phyloP scores from a whole-genome alignment of 2,113 vertebrate species.

The Grallaria varia region DNA sequence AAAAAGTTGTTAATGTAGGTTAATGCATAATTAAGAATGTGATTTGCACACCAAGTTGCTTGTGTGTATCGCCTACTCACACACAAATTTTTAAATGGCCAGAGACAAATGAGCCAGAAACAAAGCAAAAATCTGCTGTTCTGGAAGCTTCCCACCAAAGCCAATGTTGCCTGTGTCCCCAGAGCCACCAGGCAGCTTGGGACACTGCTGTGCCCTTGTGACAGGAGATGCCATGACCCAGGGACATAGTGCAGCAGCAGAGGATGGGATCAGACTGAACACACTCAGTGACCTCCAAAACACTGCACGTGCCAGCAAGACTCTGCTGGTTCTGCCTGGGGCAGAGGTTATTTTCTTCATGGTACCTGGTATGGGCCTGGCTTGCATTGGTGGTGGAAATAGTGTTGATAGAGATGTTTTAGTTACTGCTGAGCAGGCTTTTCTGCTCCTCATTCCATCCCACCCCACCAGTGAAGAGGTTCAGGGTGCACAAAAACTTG shows the following conservation, averaged over 20 bases:
- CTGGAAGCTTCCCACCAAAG: not conserved
- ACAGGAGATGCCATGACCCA: accelerated
- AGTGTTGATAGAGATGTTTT: not conserved
- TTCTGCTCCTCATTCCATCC: not conserved
- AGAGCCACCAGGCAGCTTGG: not conserved
- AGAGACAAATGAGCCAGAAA: not conserved
- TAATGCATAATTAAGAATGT: not conserved
- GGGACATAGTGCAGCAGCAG: accelerated
- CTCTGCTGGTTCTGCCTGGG: not conserved
- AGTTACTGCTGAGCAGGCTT: not conserved
- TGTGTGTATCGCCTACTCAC: not conserved
- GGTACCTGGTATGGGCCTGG: not conserved
- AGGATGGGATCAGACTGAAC: not conserved
- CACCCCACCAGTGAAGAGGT: not conserved
- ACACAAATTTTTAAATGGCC: not conserved
- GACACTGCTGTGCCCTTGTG: not conserved
- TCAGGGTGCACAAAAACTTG: not conserved
- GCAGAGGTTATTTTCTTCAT: accelerated
- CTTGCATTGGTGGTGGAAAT: not conserved
- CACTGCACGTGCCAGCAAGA: not conserved
- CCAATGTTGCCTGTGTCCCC: accelerated
- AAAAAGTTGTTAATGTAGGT: not conserved
- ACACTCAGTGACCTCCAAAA: accelerated
- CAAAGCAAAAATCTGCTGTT: not conserved
- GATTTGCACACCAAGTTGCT: not conserved